Evolutionary conservation across 2,113 vertebrate genomes (phyloP).

Genomic region (Scolopax mira): DNA sequence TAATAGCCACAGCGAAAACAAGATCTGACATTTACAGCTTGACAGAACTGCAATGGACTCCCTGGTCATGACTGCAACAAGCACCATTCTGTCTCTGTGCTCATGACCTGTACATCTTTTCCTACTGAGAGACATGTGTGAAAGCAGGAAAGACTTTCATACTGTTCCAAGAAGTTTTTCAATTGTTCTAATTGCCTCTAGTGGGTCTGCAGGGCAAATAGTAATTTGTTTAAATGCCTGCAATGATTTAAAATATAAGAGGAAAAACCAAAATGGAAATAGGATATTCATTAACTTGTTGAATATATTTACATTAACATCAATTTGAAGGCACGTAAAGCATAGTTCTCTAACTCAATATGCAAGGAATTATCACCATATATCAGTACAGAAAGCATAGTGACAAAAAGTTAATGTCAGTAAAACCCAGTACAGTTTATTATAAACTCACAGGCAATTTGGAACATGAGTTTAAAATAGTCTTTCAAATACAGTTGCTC

Average conservation of each 20-base stretch:
- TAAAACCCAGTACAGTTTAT: constrained; percentile 9
- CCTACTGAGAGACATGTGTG: background rate
- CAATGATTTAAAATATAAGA: background rate
- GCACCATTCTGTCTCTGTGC: background rate
- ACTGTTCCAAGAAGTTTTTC: background rate
- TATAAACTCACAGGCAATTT: constrained; percentile 35
- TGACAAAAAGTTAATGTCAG: background rate
- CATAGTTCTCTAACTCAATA: background rate
- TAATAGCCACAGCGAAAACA: constrained; percentile 38
- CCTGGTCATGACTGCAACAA: background rate
- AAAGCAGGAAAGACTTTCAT: background rate
- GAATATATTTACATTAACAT: background rate
- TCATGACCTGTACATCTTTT: background rate
- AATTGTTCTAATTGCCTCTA: constrained; percentile 2
- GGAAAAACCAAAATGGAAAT: constrained; percentile 6
- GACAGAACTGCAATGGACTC: background rate
- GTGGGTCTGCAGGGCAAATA: background rate
- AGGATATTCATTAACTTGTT: background rate
- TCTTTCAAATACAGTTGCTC: constrained; percentile 15
- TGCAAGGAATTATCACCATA: background rate
- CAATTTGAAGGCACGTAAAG: background rate
- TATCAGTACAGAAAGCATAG: background rate
- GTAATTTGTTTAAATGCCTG: background rate
- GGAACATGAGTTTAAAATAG: constrained; percentile 41
- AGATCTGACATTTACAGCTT: constrained; percentile 61